Percentiles rank a stretch among this genome's conserved stretches.
phyloP scores from a whole-genome alignment of 2,113 vertebrate genomes.

The Vicugna pacos region DNA sequence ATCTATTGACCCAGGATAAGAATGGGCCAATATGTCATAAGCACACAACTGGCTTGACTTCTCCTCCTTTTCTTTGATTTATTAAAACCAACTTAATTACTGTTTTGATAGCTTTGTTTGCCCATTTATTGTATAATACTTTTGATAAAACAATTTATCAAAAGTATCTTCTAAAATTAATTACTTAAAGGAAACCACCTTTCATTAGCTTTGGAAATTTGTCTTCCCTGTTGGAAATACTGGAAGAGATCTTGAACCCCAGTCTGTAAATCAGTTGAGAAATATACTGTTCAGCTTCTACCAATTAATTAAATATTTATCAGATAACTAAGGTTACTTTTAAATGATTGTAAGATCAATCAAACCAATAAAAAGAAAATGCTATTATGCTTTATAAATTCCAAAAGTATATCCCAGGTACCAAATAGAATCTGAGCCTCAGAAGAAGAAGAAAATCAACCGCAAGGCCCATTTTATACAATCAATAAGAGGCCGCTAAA shows the following conservation, averaged over 20 bases:
- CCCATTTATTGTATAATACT: background rate
- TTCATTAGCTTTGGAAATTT: conserved; percentile 43
- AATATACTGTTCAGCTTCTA: background rate
- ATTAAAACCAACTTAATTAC: conserved; percentile 45
- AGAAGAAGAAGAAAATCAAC: background rate
- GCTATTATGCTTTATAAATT: conserved; percentile 14
- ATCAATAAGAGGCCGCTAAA: background rate
- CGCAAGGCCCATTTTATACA: conserved; percentile 5
- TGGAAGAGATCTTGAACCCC: background rate
- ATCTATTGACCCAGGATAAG: background rate
- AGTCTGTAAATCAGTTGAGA: conserved; percentile 33
- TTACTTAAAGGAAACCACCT: conserved; percentile 7
- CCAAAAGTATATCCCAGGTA: background rate
- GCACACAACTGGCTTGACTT: background rate
- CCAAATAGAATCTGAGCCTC: background rate
- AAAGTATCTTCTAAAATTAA: conserved; percentile 14
- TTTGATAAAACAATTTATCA: background rate
- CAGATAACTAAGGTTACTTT: background rate
- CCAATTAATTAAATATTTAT: conserved; percentile 49
- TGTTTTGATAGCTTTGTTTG: background rate
- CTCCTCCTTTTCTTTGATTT: background rate
- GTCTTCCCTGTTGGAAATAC: background rate
- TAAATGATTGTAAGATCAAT: conserved; percentile 14
- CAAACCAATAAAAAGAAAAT: conserved; percentile 50
- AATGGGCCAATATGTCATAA: background rate